phyloP scores from a whole-genome alignment of 2,797 vertebrate species.

The Myioborus miniatus region DNA sequence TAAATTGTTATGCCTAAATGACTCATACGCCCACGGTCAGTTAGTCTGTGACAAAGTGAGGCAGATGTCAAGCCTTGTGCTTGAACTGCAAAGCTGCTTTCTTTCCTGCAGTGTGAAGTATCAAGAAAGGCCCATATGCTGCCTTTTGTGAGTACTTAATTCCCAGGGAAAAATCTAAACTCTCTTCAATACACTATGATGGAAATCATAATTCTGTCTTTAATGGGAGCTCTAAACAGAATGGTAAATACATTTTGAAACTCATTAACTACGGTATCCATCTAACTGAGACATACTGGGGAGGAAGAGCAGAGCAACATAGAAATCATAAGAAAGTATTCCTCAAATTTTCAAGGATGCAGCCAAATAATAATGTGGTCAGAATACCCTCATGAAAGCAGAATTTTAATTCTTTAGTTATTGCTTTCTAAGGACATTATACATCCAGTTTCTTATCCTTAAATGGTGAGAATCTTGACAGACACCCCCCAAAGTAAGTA shows the following conservation, averaged over 20 bases:
- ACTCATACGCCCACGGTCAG: neutral
- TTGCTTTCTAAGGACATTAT: neutral
- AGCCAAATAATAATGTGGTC: neutral
- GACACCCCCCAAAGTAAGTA: neutral
- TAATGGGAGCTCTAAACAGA: neutral
- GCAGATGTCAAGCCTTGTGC: slow-evolving; percentile 41
- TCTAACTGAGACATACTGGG: neutral
- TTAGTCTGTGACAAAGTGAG: slow-evolving; percentile 7
- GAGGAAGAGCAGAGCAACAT: neutral
- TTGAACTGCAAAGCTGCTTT: slow-evolving; percentile 22
- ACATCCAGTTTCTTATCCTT: neutral
- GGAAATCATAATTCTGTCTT: neutral
- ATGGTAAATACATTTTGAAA: neutral
- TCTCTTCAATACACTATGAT: neutral
- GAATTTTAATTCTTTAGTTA: neutral
- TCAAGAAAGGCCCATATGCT: slow-evolving; percentile 5
- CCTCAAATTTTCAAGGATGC: neutral
- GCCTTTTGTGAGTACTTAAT: slow-evolving; percentile 13
- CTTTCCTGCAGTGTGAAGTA: slow-evolving; percentile 1
- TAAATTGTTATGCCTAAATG: slow-evolving; percentile 5
- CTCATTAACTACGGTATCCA: neutral
- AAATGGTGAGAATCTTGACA: neutral
- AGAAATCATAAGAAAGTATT: neutral
- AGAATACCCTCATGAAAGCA: neutral
- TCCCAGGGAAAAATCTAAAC: neutral